Percentiles rank a stretch among this genome's conserved stretches.
Evolutionary conservation across 2,888 invertebrate species (phyloP).

Genomic region (Xylota sylvarum): DNA sequence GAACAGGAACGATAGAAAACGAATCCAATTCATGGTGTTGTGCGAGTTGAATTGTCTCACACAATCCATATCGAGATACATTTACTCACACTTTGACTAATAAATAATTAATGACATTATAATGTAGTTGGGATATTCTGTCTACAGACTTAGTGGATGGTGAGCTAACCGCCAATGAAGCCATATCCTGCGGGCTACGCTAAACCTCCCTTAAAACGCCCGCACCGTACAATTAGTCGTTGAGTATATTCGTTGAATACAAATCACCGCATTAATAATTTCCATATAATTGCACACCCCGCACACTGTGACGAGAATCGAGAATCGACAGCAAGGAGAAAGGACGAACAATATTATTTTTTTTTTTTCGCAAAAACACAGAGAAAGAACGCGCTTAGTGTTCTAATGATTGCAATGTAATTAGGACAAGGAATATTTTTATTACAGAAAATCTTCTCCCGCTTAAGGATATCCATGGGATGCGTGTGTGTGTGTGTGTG

Average conservation of each 20-base stretch:
- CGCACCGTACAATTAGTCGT: slow-evolving; percentile 57
- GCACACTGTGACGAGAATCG: neutral
- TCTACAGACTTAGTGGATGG: neutral
- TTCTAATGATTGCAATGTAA: slow-evolving; percentile 42
- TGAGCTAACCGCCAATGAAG: slow-evolving; percentile 17
- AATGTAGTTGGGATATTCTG: slow-evolving; percentile 66
- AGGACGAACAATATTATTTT: neutral
- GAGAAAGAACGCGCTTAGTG: neutral
- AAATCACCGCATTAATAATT: slow-evolving; percentile 75
- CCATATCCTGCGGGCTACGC: slow-evolving; percentile 35
- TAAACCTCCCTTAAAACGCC: neutral
- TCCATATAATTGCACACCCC: slow-evolving; percentile 61
- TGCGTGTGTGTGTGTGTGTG: neutral
- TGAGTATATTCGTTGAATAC: slow-evolving; percentile 68
- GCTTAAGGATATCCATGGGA: neutral
- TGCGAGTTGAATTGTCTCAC: slow-evolving; percentile 29
- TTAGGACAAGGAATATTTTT: slow-evolving; percentile 39
- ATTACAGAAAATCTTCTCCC: slow-evolving; percentile 51
- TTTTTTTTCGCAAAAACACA: neutral
- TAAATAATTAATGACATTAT: slow-evolving; percentile 74
- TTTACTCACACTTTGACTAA: slow-evolving; percentile 57
- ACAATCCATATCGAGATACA: slow-evolving; percentile 57
- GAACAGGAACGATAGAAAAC: neutral
- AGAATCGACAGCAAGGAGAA: slow-evolving; percentile 6
- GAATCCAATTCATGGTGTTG: neutral